phyloP scores from a whole-genome alignment of 2,113 vertebrate species.

The Speoplatyrhinus poulsoni region DNA sequence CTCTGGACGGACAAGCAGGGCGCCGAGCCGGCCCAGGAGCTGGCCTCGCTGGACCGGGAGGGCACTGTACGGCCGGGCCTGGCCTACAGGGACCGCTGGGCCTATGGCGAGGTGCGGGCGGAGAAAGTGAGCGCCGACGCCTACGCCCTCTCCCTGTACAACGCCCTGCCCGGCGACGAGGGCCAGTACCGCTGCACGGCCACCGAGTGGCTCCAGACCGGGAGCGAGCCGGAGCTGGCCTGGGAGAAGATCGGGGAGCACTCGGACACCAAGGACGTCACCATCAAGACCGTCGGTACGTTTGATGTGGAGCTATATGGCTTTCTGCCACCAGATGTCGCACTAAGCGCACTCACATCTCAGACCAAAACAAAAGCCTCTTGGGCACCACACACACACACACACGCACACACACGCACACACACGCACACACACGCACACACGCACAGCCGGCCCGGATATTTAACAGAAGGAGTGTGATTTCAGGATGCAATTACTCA shows the following conservation, averaged over 20 bases:
- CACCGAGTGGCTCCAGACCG: slow-evolving; percentile 83
- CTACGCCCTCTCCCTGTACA: slow-evolving; percentile 87
- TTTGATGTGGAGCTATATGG: background rate
- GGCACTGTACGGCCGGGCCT: slow-evolving; percentile 83
- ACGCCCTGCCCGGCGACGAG: slow-evolving; percentile 85
- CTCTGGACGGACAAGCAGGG: slow-evolving; percentile 82
- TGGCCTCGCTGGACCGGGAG: slow-evolving; percentile 86
- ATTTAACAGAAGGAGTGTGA: too few species aligned
- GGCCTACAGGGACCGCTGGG: slow-evolving; percentile 84
- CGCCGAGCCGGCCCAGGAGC: slow-evolving; percentile 71
- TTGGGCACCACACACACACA: too few species aligned
- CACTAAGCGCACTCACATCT: too few species aligned
- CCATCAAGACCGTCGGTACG: slow-evolving; percentile 92
- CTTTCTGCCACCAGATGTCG: too few species aligned
- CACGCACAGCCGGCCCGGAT: background rate
- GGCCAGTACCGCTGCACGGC: slow-evolving; percentile 90
- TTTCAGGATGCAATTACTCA: too few species aligned
- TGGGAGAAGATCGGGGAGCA: slow-evolving; percentile 91
- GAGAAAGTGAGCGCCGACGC: slow-evolving; percentile 81
- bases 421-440: too few species aligned
- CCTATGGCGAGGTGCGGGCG: slow-evolving; percentile 86
- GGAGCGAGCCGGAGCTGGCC: slow-evolving; percentile 74
- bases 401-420: background rate
- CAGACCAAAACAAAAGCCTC: too few species aligned
- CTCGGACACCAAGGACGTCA: slow-evolving; percentile 74